A percentile compares a stretch with the other conserved stretches of the same genome.
These are phyloP conservation scores for Ariolimax columbianus DNA, from an alignment of 2,888 invertebrate species.

Conservation along the genomic window DNA sequence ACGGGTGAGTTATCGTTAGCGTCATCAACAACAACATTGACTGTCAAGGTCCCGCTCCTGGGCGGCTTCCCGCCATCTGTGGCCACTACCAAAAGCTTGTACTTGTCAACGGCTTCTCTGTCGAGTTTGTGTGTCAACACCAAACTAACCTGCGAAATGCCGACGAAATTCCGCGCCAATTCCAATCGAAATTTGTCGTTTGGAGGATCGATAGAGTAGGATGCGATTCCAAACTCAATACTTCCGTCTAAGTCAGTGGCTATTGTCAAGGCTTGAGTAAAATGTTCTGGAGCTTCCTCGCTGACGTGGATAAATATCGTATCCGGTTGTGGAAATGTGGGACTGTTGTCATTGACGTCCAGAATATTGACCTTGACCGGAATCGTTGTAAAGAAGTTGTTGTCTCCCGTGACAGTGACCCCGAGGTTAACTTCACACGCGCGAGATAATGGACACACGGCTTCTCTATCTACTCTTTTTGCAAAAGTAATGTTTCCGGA, in stretches of 20 bases:
- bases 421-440: slow-evolving; percentile 39
- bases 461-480: slow-evolving; percentile 44
- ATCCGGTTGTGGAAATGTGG: slow-evolving; percentile 83
- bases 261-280: slow-evolving; percentile 20
- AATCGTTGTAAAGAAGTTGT: slow-evolving; percentile 83
- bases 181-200: slow-evolving; percentile 85
- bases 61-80: slow-evolving; percentile 65
- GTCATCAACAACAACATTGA: slow-evolving; percentile 82
- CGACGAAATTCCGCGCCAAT: slow-evolving; percentile 34
- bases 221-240: slow-evolving; percentile 37
- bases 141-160: slow-evolving; percentile 81
- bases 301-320: slow-evolving; percentile 23
- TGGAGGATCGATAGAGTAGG: slow-evolving; percentile 68
- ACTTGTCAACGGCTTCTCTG: slow-evolving; percentile 91
- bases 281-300: slow-evolving; percentile 40
- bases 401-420: slow-evolving; percentile 37
- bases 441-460: slow-evolving; percentile 43
- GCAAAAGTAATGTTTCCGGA: slow-evolving; percentile 44
- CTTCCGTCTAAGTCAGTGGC: slow-evolving; percentile 51
- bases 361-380: slow-evolving; percentile 88
- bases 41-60: slow-evolving; percentile 79
- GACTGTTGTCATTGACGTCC: slow-evolving; percentile 97
- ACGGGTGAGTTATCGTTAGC: slow-evolving; percentile 89
- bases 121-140: slow-evolving; percentile 82
- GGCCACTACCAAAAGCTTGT: slow-evolving; percentile 87